A percentile compares a stretch with the other conserved stretches of the same genome.
Conservation (phyloP, 1,140 invertebrate species). For the Penaeus vannamei region DNA sequence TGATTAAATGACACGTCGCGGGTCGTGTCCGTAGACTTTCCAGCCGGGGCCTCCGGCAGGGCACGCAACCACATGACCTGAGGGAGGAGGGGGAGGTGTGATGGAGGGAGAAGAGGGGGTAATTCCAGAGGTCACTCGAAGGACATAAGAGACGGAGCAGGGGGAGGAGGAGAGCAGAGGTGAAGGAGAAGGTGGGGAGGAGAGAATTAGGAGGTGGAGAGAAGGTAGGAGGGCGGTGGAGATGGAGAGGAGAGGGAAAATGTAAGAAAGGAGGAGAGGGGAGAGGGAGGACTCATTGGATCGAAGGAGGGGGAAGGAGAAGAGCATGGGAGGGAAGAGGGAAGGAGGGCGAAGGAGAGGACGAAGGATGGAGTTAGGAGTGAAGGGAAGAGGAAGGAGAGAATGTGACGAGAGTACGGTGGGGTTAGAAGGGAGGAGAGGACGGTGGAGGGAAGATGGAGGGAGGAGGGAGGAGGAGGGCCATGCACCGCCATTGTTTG, state of each 20-base stretch:
- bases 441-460: not conserved
- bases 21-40: too few species aligned
- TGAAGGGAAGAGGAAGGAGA: not conserved
- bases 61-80: not conserved
- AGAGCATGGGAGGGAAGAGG: not conserved
- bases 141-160: not conserved
- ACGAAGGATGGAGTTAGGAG: not conserved
- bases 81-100: conserved; percentile 4
- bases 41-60: too few species aligned
- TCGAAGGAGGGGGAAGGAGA: not conserved
- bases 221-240: not conserved
- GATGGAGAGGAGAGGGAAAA: not conserved
- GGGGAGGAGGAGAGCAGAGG: not conserved
- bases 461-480: not conserved
- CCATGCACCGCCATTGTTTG: too few species aligned
- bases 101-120: not conserved
- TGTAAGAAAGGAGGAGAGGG: not conserved
- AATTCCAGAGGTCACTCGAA: not conserved
- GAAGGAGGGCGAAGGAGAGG: not conserved
- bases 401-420: not conserved
- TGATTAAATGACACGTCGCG: too few species aligned
- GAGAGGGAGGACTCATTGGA: not conserved
- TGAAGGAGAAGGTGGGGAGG: not conserved
- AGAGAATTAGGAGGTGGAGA: not conserved
- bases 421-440: not conserved